These are phyloP conservation scores for Sisyra terminalis DNA, from an alignment of 2,888 invertebrate genomes.

Conservation along the genomic window DNA sequence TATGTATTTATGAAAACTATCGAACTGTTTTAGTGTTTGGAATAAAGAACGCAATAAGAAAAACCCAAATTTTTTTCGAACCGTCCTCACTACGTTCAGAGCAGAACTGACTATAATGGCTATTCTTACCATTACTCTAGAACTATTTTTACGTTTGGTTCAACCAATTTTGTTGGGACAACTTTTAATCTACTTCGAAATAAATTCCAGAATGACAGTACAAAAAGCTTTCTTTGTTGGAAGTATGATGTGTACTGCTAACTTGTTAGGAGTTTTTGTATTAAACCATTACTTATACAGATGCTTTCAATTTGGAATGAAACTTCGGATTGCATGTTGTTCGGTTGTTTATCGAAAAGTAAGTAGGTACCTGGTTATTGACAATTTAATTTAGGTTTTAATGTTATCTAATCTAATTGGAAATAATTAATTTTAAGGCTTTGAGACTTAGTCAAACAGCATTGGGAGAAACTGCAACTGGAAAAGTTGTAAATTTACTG, in stretches of 20 bases:
- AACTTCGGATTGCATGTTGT: constrained; percentile 64
- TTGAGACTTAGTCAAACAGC: constrained; percentile 53
- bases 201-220: constrained; percentile 25
- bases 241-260: constrained; percentile 35
- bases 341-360: constrained; percentile 65
- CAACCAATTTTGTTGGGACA: constrained; percentile 49
- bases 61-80: constrained; percentile 44
- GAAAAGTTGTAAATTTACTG: constrained; percentile 82
- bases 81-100: constrained; percentile 49
- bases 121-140: constrained; percentile 40
- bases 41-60: constrained; percentile 40
- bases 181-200: constrained; percentile 47
- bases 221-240: constrained; percentile 47
- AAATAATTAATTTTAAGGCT: constrained; percentile 32
- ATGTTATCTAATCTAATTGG: too few species aligned
- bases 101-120: constrained; percentile 44
- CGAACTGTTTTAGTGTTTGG: constrained; percentile 42
- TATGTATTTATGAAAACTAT: neutral
- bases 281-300: constrained; percentile 57
- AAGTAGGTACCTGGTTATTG: neutral
- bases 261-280: constrained; percentile 36
- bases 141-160: constrained; percentile 38
- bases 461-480: constrained; percentile 58
- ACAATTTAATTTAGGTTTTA: too few species aligned
- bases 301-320: constrained; percentile 67